Base-by-base conservation (phyloP, 2,797 vertebrate genomes). In the Alca torda region DNA sequence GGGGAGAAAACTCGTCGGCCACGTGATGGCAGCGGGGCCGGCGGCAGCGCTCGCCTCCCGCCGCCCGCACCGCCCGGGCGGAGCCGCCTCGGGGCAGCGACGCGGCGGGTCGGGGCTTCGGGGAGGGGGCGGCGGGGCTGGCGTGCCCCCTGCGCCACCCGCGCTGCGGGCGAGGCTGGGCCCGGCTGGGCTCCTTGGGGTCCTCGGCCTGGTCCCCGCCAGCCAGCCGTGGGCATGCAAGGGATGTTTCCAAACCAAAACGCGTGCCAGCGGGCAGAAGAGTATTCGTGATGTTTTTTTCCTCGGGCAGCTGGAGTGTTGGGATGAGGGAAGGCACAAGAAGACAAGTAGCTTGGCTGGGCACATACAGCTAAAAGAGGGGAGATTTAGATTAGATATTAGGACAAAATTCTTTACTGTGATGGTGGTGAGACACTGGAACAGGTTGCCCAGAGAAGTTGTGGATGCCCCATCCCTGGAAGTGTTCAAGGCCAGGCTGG, bases 21-120 rank as follows among this genome's bases (percentile, higher is more conserved):
- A 96, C 95, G 95, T 95, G 95, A 96, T 16, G 59, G 84, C 65
- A 68, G 78, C 63, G 77, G 84, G 81, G 84, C 84, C 11, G 85
- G 89, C 84, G 83, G 88, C 90, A 72, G 20, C 80, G 84, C 82
- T 88, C 82, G 48, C 53, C 77, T 50, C 33, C 83, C 43, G 68
- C 50, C 59, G n/a, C 57, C 57, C 57, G 57, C 54, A n/a, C 31
- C 20, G 33, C 56, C 56, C 33, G 19, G 35, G 59, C 33, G 56
- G 56, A n/a, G 61, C 17, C 18, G 23, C 81, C 68, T 79, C 83
- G 79, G 85, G 74, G 72, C 87, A 12, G 28, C 35, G 25, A 4
- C n/a, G 46, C 39, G 11, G 75, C 21, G 26, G 2, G n/a, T 19
- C 31, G 11, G 10, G 20, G n/a, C 3, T 35, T 10, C 16, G 54